phyloP scores from a whole-genome alignment of 2,797 vertebrate species.

The Falco cherrug region DNA sequence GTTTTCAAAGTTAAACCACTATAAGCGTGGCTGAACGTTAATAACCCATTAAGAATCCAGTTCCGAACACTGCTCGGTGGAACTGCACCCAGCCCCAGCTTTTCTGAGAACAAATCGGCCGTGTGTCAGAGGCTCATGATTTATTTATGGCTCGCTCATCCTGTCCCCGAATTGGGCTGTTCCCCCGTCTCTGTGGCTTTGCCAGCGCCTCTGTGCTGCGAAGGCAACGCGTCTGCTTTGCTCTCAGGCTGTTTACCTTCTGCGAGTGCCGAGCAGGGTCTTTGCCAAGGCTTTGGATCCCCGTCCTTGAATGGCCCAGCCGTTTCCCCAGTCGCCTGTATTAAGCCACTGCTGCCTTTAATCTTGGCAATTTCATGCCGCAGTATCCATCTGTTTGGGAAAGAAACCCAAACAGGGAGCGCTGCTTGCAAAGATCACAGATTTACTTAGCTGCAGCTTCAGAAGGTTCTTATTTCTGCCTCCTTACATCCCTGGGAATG shows the following conservation, averaged over 20 bases:
- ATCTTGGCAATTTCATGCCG: neutral
- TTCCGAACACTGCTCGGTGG: neutral
- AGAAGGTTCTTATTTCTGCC: neutral
- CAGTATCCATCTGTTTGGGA: slow-evolving; percentile 33
- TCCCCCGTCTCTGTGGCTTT: neutral
- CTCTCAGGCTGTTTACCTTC: neutral
- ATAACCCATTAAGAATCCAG: slow-evolving; percentile 3
- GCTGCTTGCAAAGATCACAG: neutral
- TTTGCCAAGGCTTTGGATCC: neutral
- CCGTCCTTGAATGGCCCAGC: neutral
- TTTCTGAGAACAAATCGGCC: neutral
- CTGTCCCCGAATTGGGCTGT: neutral
- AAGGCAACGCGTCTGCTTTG: neutral
- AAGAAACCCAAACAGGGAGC: neutral
- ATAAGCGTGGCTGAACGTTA: slow-evolving; percentile 16
- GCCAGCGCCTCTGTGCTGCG: neutral
- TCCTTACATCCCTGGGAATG: neutral
- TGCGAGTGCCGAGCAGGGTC: neutral
- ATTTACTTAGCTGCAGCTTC: neutral
- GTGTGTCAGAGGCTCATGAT: neutral
- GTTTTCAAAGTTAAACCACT: neutral
- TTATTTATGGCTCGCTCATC: neutral
- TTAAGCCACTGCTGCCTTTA: neutral
- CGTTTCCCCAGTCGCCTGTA: neutral
- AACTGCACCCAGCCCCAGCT: slow-evolving; percentile 25